Conservation (phyloP, 2,113 vertebrate genomes). For the Sorex araneus region DNA sequence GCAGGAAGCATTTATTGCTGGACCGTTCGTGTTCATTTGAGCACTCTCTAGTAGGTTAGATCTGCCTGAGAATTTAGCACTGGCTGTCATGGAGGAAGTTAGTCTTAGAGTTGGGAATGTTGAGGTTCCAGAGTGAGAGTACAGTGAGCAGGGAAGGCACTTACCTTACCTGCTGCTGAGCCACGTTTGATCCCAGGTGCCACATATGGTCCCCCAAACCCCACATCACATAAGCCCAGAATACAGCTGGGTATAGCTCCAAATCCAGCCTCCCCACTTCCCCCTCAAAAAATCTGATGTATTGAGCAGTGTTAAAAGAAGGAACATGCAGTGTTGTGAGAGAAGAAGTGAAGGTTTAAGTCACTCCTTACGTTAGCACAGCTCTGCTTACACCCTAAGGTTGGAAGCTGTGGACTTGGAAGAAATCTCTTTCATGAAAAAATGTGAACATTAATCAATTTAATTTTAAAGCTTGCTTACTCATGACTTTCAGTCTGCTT, state of each 20-base stretch:
- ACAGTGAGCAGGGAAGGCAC: too few species aligned
- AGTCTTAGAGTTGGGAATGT: neutral
- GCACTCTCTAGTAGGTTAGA: neutral
- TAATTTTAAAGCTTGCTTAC: neutral
- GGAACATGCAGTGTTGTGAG: neutral
- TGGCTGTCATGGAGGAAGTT: constrained; percentile 17
- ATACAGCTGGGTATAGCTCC: too few species aligned
- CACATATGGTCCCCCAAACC: too few species aligned
- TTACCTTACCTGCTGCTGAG: too few species aligned
- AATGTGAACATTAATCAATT: neutral
- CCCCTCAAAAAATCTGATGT: too few species aligned
- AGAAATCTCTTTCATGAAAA: neutral
- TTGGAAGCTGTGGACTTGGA: constrained; percentile 7
- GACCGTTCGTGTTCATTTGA: neutral
- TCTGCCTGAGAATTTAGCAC: neutral
- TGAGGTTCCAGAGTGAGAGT: too few species aligned
- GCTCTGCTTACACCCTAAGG: neutral
- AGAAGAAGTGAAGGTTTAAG: neutral
- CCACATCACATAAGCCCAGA: too few species aligned
- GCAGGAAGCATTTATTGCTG: constrained; percentile 51
- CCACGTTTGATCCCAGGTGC: too few species aligned
- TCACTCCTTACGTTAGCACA: too few species aligned
- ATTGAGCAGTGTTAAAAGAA: neutral
- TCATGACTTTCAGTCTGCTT: neutral
- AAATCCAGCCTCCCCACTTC: too few species aligned